phyloP scores from a whole-genome alignment of 2,888 invertebrate genomes.

The Pterostichus niger region DNA sequence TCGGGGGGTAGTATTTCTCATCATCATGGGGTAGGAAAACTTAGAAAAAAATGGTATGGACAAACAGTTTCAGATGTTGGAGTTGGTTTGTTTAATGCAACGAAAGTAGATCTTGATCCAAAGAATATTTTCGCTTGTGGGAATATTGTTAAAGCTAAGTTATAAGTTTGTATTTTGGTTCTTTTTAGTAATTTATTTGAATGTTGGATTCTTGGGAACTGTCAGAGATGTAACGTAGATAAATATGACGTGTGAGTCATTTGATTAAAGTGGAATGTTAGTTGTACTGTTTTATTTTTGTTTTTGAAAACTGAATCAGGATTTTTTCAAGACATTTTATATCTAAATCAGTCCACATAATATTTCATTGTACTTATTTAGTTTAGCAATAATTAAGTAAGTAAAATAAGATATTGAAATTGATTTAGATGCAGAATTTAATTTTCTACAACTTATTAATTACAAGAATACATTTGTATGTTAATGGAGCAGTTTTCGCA shows the following conservation, averaged over 20 bases:
- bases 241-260: neutral
- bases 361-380: no score
- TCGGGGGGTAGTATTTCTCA: constrained; percentile 96
- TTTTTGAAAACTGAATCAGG: no score
- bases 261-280: no score
- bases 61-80: constrained; percentile 92
- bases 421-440: no score
- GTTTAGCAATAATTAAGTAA: no score
- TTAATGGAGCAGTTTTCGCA: no score
- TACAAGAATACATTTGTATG: no score
- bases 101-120: constrained; percentile 94
- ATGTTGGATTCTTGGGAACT: constrained; percentile 1
- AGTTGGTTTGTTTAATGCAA: constrained; percentile 86
- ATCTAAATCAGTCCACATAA: no score
- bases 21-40: constrained; percentile 98
- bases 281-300: no score
- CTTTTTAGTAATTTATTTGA: neutral
- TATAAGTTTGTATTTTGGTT: constrained; percentile 68
- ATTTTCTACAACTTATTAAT: no score
- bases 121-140: constrained; percentile 95
- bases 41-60: constrained; percentile 92
- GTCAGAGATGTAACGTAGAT: neutral
- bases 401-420: no score
- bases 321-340: no score
- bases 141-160: constrained; percentile 82